Evolutionary conservation across 2,888 invertebrate species (phyloP).

Genomic region (Hypomecis atomaria): DNA sequence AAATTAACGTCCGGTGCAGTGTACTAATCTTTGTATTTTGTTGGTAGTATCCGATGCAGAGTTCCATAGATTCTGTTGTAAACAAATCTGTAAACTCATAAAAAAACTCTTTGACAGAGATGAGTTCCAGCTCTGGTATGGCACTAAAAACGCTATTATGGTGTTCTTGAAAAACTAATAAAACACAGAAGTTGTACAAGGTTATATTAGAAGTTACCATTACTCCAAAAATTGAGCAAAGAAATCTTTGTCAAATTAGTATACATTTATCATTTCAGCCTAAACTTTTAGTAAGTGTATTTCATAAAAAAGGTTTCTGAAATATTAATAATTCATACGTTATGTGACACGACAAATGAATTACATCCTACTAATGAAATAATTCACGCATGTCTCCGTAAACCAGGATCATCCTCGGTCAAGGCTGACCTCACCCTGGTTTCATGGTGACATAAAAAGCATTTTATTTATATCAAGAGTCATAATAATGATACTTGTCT

Average conservation of each 20-base stretch:
- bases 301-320: background rate
- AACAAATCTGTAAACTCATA: conserved; percentile 21
- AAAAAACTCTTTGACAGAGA: conserved; percentile 15
- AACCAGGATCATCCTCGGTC: conserved; percentile 45
- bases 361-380: conserved; percentile 34
- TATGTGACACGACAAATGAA: background rate
- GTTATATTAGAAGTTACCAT: background rate
- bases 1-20: conserved; percentile 29
- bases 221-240: background rate
- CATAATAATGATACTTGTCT: conserved; percentile 36
- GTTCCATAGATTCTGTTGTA: conserved; percentile 16
- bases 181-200: background rate
- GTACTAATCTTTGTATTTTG: background rate
- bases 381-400: conserved; percentile 34
- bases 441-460: conserved; percentile 46
- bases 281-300: too few relatives aligned
- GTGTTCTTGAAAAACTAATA: conserved; percentile 17
- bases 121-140: conserved; percentile 14
- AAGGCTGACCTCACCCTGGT: conserved; percentile 50
- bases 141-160: conserved; percentile 15
- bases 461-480: conserved; percentile 37
- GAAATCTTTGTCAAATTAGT: background rate
- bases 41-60: background rate
- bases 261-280: background rate
- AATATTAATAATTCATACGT: background rate